Percentiles rank a stretch among this genome's conserved stretches.
These are phyloP conservation scores for Sycophaga agraensis DNA, from an alignment of 1,140 invertebrate species.

Conservation along the genomic window DNA sequence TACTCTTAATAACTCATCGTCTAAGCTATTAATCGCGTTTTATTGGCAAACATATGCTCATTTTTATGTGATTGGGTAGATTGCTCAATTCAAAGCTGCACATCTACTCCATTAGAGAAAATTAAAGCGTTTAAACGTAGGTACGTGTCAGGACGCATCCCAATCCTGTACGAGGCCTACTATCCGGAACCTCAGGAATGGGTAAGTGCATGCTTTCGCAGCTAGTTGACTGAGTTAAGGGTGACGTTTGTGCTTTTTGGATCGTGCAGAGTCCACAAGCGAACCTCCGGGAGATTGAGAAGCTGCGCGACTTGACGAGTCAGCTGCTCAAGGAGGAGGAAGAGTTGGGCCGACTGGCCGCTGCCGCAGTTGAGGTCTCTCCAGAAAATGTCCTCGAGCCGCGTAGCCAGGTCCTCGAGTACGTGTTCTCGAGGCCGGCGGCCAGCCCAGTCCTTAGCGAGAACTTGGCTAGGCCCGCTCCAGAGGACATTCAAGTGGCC, in stretches of 20 bases:
- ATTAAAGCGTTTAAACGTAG: no score
- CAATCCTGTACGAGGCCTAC: constrained; percentile 46
- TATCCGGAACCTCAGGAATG: constrained; percentile 35
- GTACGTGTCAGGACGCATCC: constrained; percentile 22
- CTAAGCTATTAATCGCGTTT: no score
- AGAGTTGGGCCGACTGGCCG: background rate
- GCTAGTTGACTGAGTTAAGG: no score
- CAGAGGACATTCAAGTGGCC: constrained; percentile 28
- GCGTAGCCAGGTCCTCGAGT: constrained; percentile 41
- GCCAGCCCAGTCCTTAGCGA: background rate
- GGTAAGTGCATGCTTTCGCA: no score
- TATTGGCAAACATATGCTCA: no score
- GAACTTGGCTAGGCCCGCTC: constrained; percentile 14
- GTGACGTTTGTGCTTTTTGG: no score
- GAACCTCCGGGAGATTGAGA: constrained; percentile 8
- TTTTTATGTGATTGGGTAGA: no score
- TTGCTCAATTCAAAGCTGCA: no score
- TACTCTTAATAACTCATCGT: no score
- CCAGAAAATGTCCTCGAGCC: constrained; percentile 40
- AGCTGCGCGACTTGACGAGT: constrained; percentile 15
- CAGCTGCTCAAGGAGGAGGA: constrained; percentile 15
- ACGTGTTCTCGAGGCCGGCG: constrained; percentile 36
- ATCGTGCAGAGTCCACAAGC: background rate
- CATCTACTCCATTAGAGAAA: no score
- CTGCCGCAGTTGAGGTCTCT: background rate